Base-by-base conservation (phyloP, 2,797 vertebrate genomes). In the Gobio occitaniae region DNA sequence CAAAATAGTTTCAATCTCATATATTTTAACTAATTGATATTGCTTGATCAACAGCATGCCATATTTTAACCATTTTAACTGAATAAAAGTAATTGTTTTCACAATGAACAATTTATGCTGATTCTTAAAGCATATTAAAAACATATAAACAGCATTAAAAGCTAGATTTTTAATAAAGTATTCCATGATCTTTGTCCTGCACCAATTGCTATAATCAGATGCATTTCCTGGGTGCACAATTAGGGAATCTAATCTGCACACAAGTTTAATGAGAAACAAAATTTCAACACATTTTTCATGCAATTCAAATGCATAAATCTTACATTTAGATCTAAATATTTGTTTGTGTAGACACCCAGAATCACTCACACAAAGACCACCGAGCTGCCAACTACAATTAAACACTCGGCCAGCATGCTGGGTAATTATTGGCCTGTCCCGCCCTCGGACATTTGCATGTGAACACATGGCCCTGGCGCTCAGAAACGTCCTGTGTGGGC, bases 381-480 rank as follows among this genome's bases (percentile, higher is more conserved):
- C 90, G 80, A 79, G 89, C 85, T 76, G 84, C 80, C 84, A 89
- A 90, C 81, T 84, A 82, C 84, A 85, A 38, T 93, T 88, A 91
- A 90, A 85, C 87, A 86, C 82, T 89, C 82, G 84, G 77, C 80
- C 87, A 87, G 87, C 86, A 81, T 78, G 89, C 80, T 54, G 48
- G 86, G 66, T 87, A 52, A 90, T 91, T 92, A 87, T 75, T 59
- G 61, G 77, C 56, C 63, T 80, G 80, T 84, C 16, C 76, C 65
- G 56, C 69, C 84, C 88, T 83, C 79, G 13, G 75, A 76, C 75
- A 61, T 88, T 83, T 89, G 66, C 87, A 80, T 91, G 71, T 79
- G 76, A 89, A 86, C 90, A 75, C 76, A 74, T 21, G 15, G 17
- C 68, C 52, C 41, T 61, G 52, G n/a, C 0, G 1, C n/a, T 59